These are phyloP conservation scores for Timandra comae DNA, from an alignment of 2,888 invertebrate genomes.

Conservation along the genomic window DNA sequence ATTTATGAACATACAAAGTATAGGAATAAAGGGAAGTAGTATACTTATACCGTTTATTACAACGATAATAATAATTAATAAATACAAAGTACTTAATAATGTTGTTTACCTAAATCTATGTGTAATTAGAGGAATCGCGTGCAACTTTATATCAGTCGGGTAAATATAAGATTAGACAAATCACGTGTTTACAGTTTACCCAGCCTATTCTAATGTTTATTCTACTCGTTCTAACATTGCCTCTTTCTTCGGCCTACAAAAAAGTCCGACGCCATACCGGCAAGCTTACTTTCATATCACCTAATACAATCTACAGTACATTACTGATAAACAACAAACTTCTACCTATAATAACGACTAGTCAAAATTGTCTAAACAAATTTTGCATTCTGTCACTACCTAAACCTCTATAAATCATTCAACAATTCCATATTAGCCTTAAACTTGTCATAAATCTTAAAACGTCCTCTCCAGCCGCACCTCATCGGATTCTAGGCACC, in stretches of 20 bases:
- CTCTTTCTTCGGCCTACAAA: no score
- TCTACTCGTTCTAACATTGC: no score
- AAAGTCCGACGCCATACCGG: no score
- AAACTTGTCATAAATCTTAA: not conserved
- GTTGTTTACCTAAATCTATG: not conserved
- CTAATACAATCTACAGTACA: no score
- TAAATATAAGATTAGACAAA: not conserved
- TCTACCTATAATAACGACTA: slow-evolving; percentile 16
- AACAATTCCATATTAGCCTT: slow-evolving; percentile 5
- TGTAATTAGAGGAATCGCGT: not conserved
- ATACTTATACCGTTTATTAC: not conserved
- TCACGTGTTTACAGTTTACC: no score
- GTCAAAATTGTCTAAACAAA: slow-evolving; percentile 21
- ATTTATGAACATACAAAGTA: slow-evolving; percentile 9
- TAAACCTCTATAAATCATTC: slow-evolving; percentile 8
- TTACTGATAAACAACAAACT: slow-evolving; percentile 8
- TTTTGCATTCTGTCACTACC: slow-evolving; percentile 12
- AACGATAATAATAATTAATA: no score
- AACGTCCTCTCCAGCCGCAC: not conserved
- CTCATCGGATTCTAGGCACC: not conserved
- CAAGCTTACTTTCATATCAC: no score
- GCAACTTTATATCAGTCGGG: not conserved
- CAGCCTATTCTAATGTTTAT: no score
- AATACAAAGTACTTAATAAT: not conserved
- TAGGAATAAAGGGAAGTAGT: slow-evolving; percentile 8